Evolutionary conservation across 2,113 vertebrate species (phyloP).

Genomic region (Thinocorus orbignyianus): DNA sequence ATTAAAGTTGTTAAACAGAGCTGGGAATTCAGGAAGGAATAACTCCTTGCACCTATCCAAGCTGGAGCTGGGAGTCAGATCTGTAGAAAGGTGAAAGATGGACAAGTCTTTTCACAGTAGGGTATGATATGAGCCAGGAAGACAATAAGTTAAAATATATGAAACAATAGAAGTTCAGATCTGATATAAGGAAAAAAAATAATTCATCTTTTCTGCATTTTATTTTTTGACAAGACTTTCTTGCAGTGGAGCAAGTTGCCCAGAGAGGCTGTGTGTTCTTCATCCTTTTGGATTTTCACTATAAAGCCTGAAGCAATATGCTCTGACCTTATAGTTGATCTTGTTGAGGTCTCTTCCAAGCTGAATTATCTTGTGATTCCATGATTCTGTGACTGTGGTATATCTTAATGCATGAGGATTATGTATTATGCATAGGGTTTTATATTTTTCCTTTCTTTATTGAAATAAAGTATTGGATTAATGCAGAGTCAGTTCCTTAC

Average conservation of each 20-base stretch:
- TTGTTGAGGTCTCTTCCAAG: neutral
- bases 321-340: neutral
- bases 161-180: neutral
- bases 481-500: neutral
- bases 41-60: neutral
- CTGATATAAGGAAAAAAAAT: neutral
- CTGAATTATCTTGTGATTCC: neutral
- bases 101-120: neutral
- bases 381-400: neutral
- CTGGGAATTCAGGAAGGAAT: neutral
- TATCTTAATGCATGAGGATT: neutral
- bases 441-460: neutral
- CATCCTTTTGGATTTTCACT: neutral
- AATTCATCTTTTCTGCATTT: neutral
- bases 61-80: accelerated
- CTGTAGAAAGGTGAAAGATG: neutral
- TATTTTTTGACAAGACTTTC: neutral
- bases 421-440: neutral
- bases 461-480: neutral
- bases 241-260: neutral
- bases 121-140: accelerated
- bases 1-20: neutral
- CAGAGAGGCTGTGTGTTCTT: neutral
- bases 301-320: neutral
- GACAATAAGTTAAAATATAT: neutral